Evolutionary conservation across 1,140 invertebrate genomes (phyloP), one percentile per base, ranked within the genome.

Genomic region (Drosophila takahashii): DNA sequence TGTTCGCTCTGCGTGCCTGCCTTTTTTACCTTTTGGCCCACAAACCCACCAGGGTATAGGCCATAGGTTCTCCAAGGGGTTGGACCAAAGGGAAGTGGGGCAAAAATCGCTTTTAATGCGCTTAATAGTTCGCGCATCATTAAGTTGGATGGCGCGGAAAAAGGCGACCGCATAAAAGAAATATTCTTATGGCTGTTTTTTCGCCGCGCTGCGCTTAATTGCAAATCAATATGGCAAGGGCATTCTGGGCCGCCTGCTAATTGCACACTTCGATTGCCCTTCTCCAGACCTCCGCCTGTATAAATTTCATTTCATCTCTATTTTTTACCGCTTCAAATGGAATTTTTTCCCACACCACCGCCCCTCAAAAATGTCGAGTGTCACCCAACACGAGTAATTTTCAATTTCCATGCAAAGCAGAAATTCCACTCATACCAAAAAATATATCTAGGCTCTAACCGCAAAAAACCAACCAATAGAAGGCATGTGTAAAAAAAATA

Each of bases 121-220:
- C 76, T 87, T 87, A 83, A 87, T 87, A 89, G 83, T 89, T 83
- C 70, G 84, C 76, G 84, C 84, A 73, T 83, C 83, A 87, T 87
- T 87, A 89, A 87, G 70, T 87, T 74, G 80, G 64, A 79, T 79
- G 79, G 71, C 76, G 15, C 15, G 48, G 48, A 74, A 74, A 52
- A 11, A 11, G 4, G 66, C 6, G 4, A 44, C 18, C 37, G 29
- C 50, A 65, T 51, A 7, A 48, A 56, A 41, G 37, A 50, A 77
- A 65, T 54, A 77, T 60, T 54, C 44, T 26, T 73, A 36, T 44
- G 54, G 29, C 16, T 53, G 39, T 47, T 53, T 67, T 76, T 67
- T 67, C 42, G 50, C 42, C 2, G 6, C 29, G 8, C 29, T 79
- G 79, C 26, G 48, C 71, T 77, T 89, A 83, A 87, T 87, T 83